Evolutionary conservation across 2,888 invertebrate genomes (phyloP).

Genomic region (Pseudanteris insignis): DNA sequence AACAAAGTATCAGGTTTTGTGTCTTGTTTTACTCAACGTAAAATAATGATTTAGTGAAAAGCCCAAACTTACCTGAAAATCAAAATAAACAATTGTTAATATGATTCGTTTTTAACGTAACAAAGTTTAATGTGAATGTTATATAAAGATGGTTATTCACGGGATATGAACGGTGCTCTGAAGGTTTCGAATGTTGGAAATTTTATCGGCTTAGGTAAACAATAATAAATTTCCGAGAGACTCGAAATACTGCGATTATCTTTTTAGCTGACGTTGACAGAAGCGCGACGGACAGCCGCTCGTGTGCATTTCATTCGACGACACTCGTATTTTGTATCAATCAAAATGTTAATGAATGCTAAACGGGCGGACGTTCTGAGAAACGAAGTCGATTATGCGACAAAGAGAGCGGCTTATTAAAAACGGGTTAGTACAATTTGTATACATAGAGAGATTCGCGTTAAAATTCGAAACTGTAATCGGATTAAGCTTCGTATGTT

Average conservation of each 20-base stretch:
- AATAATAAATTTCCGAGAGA: conserved; percentile 14
- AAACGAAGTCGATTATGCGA: conserved; percentile 16
- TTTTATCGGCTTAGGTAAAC: background rate
- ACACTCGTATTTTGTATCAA: conserved; percentile 22
- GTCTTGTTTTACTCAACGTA: too few relatives aligned
- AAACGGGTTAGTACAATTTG: conserved; percentile 25
- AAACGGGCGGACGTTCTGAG: conserved; percentile 13
- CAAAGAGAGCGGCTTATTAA: conserved; percentile 11
- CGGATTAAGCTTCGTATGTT: conserved; percentile 15
- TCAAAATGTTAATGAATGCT: conserved; percentile 29
- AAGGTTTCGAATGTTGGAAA: too few relatives aligned
- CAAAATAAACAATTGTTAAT: too few relatives aligned
- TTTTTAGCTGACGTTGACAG: conserved; percentile 16
- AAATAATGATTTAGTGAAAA: too few relatives aligned
- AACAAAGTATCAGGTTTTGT: too few relatives aligned
- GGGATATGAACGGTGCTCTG: too few relatives aligned
- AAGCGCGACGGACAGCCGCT: conserved; percentile 2
- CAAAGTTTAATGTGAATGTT: too few relatives aligned
- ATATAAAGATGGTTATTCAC: too few relatives aligned
- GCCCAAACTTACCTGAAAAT: too few relatives aligned
- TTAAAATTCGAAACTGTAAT: conserved; percentile 27
- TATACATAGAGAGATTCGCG: conserved; percentile 6
- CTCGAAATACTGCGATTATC: conserved; percentile 9
- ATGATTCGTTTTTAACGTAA: too few relatives aligned
- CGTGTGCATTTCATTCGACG: conserved; percentile 5